Conservation (phyloP, 2,888 invertebrate genomes). For the Drosophila greeni region DNA sequence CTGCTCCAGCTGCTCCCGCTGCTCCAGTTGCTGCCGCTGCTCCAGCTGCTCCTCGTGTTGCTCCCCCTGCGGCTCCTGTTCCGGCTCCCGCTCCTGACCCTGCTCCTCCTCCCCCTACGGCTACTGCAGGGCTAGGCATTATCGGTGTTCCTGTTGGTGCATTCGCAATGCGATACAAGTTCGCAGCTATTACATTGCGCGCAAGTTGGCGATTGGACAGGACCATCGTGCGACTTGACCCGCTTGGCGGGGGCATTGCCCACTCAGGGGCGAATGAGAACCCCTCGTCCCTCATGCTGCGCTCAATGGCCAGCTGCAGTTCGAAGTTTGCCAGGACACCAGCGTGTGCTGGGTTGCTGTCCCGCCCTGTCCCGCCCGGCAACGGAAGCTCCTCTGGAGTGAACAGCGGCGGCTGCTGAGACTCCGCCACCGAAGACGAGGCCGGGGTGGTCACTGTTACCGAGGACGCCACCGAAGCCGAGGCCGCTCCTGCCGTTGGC, state of each 20-base stretch:
- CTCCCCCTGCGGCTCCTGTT: neutral
- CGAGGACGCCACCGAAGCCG: neutral
- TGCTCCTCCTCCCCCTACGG: neutral
- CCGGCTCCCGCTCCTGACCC: neutral
- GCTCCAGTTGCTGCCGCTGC: neutral
- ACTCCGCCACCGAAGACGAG: neutral
- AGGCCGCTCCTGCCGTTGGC: neutral
- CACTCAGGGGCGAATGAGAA: neutral
- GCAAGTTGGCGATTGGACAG: neutral
- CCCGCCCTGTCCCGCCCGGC: neutral
- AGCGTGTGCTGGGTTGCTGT: neutral
- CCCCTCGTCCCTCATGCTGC: constrained; percentile 41
- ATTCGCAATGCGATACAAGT: neutral
- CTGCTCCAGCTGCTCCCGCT: neutral
- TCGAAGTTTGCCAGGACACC: neutral
- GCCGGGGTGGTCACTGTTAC: neutral
- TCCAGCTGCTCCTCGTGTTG: too few species aligned
- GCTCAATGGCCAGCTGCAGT: constrained; percentile 50
- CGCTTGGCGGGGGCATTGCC: neutral
- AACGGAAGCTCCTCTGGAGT: too few species aligned
- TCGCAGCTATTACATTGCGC: neutral
- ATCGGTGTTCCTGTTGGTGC: neutral
- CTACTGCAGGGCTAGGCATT: neutral
- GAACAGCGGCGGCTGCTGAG: neutral
- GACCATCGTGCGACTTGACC: neutral